A percentile compares a stretch with the other conserved stretches of the same genome.
phyloP scores from a whole-genome alignment of 2,113 vertebrate species.

The Platysteira castanea region DNA sequence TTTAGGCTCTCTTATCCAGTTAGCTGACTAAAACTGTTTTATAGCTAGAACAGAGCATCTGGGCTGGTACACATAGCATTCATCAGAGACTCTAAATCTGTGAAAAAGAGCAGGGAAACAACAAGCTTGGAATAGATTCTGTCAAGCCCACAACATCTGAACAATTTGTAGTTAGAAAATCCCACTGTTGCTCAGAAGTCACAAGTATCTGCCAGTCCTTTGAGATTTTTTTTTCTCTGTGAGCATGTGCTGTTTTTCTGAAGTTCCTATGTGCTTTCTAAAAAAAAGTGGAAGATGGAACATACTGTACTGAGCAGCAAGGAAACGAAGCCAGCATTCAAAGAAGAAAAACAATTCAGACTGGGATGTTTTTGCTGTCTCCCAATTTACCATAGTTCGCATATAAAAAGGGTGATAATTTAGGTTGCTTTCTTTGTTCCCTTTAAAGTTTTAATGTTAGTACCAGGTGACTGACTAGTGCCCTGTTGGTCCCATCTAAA shows the following conservation, averaged over 20 bases:
- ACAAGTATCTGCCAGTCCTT: constrained; percentile 45
- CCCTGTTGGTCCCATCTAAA: background rate
- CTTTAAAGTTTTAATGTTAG: background rate
- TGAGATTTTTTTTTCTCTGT: constrained; percentile 21
- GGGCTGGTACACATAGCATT: constrained; percentile 46
- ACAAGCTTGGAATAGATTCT: constrained; percentile 59
- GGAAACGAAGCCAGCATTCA: background rate
- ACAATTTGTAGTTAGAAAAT: constrained; percentile 63
- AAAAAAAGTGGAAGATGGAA: constrained; percentile 39
- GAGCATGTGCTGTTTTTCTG: constrained; percentile 68
- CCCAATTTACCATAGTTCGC: background rate
- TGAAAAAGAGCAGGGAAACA: constrained; percentile 57
- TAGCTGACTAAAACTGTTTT: constrained; percentile 69
- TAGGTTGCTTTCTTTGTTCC: background rate
- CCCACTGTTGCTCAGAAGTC: constrained; percentile 41
- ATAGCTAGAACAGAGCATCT: constrained; percentile 55
- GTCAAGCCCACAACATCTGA: constrained; percentile 57
- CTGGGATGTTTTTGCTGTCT: background rate
- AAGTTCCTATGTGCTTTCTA: constrained; percentile 27
- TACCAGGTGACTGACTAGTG: background rate
- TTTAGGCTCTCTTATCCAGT: constrained; percentile 72
- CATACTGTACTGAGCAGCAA: background rate
- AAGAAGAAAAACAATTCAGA: background rate
- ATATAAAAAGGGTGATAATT: background rate
- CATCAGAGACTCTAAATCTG: constrained; percentile 47